Evolutionary conservation across 2,797 vertebrate species (phyloP), one percentile per base, ranked within the genome.

Genomic region (Melanotaenia trifasciata): DNA sequence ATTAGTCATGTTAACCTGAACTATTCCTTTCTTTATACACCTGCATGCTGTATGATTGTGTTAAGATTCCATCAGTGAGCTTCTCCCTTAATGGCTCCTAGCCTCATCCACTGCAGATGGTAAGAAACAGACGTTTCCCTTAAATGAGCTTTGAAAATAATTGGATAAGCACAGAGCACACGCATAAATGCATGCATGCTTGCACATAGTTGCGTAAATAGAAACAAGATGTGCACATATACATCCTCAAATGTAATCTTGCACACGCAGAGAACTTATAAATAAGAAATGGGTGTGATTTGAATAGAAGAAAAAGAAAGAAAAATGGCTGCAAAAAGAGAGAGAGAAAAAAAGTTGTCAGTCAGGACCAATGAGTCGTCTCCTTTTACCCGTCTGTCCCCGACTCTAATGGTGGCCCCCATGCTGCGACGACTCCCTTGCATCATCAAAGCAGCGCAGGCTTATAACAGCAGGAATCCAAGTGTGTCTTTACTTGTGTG

Each of bases 101-200:
- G 81, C 75, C 83, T 92, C 88, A 78, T 91, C 85, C 80, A 85
- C 74, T 83, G 78, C 93, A 93, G 93, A 93, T 94, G 91, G 91
- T 83, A 80, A 74, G 74, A 85, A 90, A 86, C 93, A 94, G 91
- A 93, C 84, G 88, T 85, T 91, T 88, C 76, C 86, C 74, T 88
- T 72, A 84, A 89, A 94, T 84, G 86, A 75, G 80, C 88, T 90
- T 90, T 63, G 50, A 86, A 91, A 92, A 92, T 92, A 93, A 94
- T 94, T 93, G 88, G 90, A 93, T 84, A 89, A 93, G 86, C 85
- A 66, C 63, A 58, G 30, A 22, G 36, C 71, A 32, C 56, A 18
- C 67, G 22, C 10, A 61, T 62, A 28, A 5, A 54, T 53, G 20
- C 56, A 67, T 64, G n/a, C 9, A 57, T 30, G 28, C 82, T 70